phyloP scores from a whole-genome alignment of 2,113 vertebrate species.

The Eudyptes chrysolophus region DNA sequence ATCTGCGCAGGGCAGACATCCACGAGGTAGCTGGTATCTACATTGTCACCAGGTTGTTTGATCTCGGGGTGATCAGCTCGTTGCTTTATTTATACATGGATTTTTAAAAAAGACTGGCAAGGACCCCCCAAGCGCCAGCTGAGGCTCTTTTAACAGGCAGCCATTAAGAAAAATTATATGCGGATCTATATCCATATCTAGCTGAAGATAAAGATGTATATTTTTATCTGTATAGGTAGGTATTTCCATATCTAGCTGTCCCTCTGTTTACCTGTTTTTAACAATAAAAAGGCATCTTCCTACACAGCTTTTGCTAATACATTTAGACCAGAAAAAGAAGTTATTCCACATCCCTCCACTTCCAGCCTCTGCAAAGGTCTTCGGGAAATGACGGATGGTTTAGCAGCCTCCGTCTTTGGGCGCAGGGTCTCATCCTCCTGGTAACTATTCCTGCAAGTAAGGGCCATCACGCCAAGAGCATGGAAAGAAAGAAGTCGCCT shows the following conservation, averaged over 20 bases:
- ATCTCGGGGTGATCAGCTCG: not conserved
- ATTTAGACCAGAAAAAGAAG: not conserved
- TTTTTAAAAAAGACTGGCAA: not conserved
- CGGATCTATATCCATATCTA: not conserved
- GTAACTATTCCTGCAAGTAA: not conserved
- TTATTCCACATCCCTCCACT: not conserved
- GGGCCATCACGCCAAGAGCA: fast-evolving
- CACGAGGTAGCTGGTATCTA: not conserved
- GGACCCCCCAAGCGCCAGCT: fast-evolving
- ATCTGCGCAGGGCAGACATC: not conserved
- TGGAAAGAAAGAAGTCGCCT: not conserved
- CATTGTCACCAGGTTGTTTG: not conserved
- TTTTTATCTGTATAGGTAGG: not conserved
- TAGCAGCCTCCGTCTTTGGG: not conserved
- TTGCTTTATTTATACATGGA: not conserved
- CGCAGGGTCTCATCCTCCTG: not conserved
- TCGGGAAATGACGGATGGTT: not conserved
- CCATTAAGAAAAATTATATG: not conserved
- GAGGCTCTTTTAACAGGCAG: not conserved
- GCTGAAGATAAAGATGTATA: not conserved
- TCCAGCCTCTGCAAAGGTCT: not conserved
- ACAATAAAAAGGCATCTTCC: constrained; percentile 7
- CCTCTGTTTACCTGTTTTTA: not conserved
- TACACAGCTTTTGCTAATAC: not conserved
- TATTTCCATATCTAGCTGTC: not conserved